Percentiles rank a stretch among this genome's conserved stretches.
phyloP scores from a whole-genome alignment of 2,888 invertebrate genomes.

The Nymphalis polychloros region DNA sequence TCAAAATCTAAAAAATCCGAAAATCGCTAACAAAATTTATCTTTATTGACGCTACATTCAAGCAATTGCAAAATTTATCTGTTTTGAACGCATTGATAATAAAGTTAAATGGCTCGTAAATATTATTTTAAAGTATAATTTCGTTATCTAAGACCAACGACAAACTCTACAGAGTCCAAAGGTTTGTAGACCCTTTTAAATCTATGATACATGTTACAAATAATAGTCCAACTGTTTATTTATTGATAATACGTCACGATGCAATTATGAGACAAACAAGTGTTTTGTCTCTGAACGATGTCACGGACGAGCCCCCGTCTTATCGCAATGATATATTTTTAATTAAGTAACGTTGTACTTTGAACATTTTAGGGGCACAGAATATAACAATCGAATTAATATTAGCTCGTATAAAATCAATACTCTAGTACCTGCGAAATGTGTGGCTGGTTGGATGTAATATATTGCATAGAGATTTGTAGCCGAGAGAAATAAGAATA shows the following conservation, averaged over 20 bases:
- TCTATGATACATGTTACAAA: conserved; percentile 41
- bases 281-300: conserved; percentile 74
- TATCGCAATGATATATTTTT: conserved; percentile 51
- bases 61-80: conserved; percentile 2
- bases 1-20: not conserved
- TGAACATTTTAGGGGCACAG: conserved; percentile 20
- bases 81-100: not conserved
- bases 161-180: conserved; percentile 46
- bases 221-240: conserved; percentile 40
- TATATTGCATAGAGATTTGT: too few species aligned
- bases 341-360: conserved; percentile 27
- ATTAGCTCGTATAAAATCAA: not conserved
- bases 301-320: conserved; percentile 78
- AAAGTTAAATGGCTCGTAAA: not conserved
- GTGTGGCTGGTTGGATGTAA: too few species aligned
- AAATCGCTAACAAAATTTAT: not conserved
- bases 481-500: too few species aligned
- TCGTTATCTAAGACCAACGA: conserved; percentile 29
- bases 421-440: too few species aligned
- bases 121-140: conserved; percentile 4
- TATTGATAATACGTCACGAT: conserved; percentile 61
- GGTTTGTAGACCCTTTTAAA: conserved; percentile 49
- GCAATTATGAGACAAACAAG: conserved; percentile 65
- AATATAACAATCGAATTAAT: not conserved
- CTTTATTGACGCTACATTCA: not conserved